Evolutionary conservation across 2,888 invertebrate genomes (phyloP), one percentile per base, ranked within the genome.

Genomic region (Callinectes sapidus): DNA sequence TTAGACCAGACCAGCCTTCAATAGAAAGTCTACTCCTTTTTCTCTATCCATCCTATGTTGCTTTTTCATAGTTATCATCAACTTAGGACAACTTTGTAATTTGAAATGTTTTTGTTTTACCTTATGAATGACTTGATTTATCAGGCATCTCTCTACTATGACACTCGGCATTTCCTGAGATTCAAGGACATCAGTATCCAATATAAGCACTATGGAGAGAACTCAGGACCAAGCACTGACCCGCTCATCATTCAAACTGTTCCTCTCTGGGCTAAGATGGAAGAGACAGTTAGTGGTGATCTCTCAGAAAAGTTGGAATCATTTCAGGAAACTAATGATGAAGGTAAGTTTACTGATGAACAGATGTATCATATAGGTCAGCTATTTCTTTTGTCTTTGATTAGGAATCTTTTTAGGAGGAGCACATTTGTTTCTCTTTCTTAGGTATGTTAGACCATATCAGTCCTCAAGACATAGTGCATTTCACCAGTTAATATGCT

Each of bases 81-180:
- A 66, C 8, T 32, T 89, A 1, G 6, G 18, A 89, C 23, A 48
- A 48, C 48, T 10, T 48, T 48, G 10, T 48, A 48, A 48, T 48
- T 48, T 48, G 48, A 8, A 48, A 8, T 10, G 10, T 48, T 10
- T 10, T 8, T 48, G 48, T 48, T 48, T 48, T 10, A 10, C 10
- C 8, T 48, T 55, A 10, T 55, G 28, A 61, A n/a, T 90, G 42
- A 90, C 42, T n/a, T 91, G 42, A n/a, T 42, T 32, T 87, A 66
- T 10, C 91, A 94, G 94, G 93, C 94, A 39, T 90, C 94, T 39
- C 86, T 94, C n/a, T 94, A 94, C 77, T 91, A 90, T 87, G 94
- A 94, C 66, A 94, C 94, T 35, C 89, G 93, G 54, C 85, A 92
- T 61, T 94, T 94, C 77, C 92, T 94, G 77, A 48, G 87, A n/a